Evolutionary conservation across 2,888 invertebrate species (phyloP).

Genomic region (Acholoe squamosa): DNA sequence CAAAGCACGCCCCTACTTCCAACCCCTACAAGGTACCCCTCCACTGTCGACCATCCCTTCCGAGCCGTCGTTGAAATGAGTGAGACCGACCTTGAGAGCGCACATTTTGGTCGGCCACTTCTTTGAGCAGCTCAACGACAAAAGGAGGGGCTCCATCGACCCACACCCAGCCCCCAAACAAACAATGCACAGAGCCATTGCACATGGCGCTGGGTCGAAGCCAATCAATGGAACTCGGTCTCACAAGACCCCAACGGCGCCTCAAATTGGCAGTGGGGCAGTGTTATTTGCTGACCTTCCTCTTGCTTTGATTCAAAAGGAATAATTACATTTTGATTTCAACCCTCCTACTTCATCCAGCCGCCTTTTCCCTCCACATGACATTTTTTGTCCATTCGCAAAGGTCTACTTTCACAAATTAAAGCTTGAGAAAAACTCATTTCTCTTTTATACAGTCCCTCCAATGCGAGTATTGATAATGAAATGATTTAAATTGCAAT

Average conservation of each 20-base stretch:
- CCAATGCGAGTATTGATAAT: no score
- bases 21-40: not conserved
- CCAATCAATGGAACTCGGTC: slow-evolving; percentile 13
- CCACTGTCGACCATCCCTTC: not conserved
- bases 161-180: not conserved
- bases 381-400: not conserved
- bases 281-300: not conserved
- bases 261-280: slow-evolving; percentile 2
- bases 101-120: not conserved
- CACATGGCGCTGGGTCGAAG: slow-evolving; percentile 15
- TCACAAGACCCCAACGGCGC: not conserved
- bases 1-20: slow-evolving; percentile 3
- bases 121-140: slow-evolving; percentile 7
- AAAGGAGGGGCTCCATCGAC: slow-evolving; percentile 25
- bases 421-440: not conserved
- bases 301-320: slow-evolving; percentile 50
- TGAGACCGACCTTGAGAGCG: not conserved
- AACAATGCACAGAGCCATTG: not conserved
- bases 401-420: slow-evolving; percentile 35
- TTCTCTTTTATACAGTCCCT: not conserved
- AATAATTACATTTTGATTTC: slow-evolving; percentile 54
- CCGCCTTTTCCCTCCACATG: not conserved
- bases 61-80: not conserved
- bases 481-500: no score
- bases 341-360: not conserved